Conservation (phyloP, 2,888 invertebrate species). For the Mythimna vitellina region DNA sequence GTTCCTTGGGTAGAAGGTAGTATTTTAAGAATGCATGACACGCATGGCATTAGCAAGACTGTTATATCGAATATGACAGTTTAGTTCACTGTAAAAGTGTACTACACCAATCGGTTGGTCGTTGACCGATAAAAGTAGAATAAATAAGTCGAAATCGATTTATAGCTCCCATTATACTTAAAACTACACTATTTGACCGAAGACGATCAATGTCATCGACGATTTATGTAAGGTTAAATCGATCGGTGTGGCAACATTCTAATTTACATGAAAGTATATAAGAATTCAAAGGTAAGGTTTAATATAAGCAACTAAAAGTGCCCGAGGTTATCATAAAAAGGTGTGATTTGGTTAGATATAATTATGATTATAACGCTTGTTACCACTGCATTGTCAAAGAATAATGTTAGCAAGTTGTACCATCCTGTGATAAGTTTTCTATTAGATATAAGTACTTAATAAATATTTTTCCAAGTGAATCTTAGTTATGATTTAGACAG, state of each 20-base stretch:
- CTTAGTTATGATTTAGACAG: constrained; percentile 24
- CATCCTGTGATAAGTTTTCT: constrained; percentile 62
- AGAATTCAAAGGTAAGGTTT: not conserved
- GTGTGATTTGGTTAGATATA: constrained; percentile 51
- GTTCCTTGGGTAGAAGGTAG: constrained; percentile 18
- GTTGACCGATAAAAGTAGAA: not conserved
- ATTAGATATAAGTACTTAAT: constrained; percentile 55
- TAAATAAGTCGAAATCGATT: no score
- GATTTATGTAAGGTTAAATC: not conserved
- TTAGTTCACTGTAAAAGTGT: not conserved
- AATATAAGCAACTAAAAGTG: constrained; percentile 10
- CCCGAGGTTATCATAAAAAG: constrained; percentile 24
- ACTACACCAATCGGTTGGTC: not conserved
- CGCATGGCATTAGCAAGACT: constrained; percentile 28
- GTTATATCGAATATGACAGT: not conserved
- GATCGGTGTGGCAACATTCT: not conserved
- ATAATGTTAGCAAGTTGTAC: constrained; percentile 35
- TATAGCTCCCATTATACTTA: no score
- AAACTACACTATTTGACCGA: no score
- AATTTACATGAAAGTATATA: not conserved
- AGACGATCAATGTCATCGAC: no score
- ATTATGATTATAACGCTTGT: constrained; percentile 32
- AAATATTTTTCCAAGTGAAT: constrained; percentile 56
- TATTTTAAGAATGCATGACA: constrained; percentile 19
- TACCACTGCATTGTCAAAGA: constrained; percentile 40